Percentiles rank a stretch among this genome's conserved stretches.
Conservation (phyloP, 1,140 invertebrate species). For the Pomacea maculata region DNA sequence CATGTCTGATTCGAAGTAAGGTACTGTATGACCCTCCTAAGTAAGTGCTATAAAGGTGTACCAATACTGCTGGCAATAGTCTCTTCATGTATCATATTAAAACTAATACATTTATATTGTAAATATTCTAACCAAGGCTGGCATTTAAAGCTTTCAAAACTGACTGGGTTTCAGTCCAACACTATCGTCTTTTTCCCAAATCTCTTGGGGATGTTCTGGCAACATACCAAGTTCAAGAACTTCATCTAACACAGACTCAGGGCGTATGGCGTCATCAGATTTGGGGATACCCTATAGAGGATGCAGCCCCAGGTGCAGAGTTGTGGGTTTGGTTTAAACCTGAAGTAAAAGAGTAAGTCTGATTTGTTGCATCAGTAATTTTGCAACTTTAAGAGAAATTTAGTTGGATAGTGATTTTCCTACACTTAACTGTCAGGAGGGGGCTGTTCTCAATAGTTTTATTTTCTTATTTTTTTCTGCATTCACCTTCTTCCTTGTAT, state of each 20-base stretch:
- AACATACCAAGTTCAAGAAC: conserved; percentile 84
- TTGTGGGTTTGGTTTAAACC: conserved; percentile 90
- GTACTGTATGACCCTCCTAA: no score
- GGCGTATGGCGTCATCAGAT: conserved; percentile 91
- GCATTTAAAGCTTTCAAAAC: not conserved
- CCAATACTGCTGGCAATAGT: no score
- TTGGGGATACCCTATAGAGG: conserved; percentile 89
- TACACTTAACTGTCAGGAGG: not conserved
- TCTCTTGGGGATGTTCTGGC: conserved; percentile 89
- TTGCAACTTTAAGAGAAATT: not conserved
- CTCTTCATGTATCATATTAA: no score
- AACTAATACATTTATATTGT: no score
- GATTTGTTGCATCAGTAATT: conserved; percentile 10
- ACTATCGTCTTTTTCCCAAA: conserved; percentile 89
- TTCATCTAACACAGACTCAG: conserved; percentile 91
- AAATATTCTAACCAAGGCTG: no score
- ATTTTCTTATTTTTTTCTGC: not conserved
- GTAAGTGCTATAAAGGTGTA: no score
- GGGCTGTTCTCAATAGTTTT: not conserved
- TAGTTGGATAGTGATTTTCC: not conserved
- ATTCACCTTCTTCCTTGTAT: no score
- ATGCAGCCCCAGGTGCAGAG: conserved; percentile 91
- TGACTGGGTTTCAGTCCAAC: conserved; percentile 60
- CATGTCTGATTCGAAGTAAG: no score
- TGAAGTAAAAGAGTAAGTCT: conserved; percentile 66